A percentile compares a stretch with the other conserved stretches of the same genome.
Evolutionary conservation across 2,797 vertebrate species (phyloP).

Genomic region (Phaenicophaeus curvirostris): DNA sequence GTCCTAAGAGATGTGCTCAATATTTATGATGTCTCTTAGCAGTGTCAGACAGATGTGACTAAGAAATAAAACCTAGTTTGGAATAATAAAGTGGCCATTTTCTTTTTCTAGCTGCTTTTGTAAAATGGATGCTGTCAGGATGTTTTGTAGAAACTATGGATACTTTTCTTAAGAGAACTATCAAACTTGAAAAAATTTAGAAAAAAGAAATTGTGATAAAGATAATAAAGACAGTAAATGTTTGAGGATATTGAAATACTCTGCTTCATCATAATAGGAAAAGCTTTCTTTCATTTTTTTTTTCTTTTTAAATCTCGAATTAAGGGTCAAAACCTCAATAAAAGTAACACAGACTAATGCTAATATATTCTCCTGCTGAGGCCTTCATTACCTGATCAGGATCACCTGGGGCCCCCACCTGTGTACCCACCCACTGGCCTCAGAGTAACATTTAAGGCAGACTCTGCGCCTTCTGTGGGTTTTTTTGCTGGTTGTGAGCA

Average conservation of each 20-base stretch:
- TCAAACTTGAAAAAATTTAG: not conserved
- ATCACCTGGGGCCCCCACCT: not conserved
- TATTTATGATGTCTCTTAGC: not conserved
- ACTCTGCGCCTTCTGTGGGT: rapidly evolving
- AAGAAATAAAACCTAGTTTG: not conserved
- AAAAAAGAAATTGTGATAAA: not conserved
- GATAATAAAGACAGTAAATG: not conserved
- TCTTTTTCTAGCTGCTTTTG: not conserved
- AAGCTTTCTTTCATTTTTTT: rapidly evolving
- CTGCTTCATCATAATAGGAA: not conserved
- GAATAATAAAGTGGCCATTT: not conserved
- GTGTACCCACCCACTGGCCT: not conserved
- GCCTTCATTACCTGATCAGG: not conserved
- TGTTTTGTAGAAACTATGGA: not conserved
- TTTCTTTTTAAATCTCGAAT: not conserved
- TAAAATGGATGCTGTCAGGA: not conserved
- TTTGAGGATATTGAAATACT: not conserved
- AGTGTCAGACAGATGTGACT: not conserved
- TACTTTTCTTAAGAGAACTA: not conserved
- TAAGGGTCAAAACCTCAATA: not conserved
- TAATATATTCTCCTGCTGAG: not conserved
- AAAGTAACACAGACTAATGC: not conserved
- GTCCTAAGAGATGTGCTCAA: not conserved
- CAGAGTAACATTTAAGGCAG: not conserved
- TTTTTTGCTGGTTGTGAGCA: too few species aligned